These are phyloP conservation scores for Antheraea mylitta DNA, from an alignment of 1,140 invertebrate genomes.

Conservation along the genomic window DNA sequence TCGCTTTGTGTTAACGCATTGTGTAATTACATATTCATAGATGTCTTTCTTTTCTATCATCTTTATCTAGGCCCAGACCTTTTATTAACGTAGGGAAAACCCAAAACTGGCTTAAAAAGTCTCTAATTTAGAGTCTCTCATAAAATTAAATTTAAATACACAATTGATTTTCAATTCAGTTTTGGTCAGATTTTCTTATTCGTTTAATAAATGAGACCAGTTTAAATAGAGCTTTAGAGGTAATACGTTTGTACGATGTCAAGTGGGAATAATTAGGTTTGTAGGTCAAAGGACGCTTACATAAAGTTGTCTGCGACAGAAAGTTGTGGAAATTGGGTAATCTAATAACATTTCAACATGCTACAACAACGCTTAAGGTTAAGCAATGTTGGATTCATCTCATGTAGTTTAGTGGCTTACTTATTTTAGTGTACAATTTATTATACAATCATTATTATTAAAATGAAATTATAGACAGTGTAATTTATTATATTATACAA, in stretches of 20 bases:
- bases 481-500: too few species aligned
- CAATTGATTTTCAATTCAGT: neutral
- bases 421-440: too few species aligned
- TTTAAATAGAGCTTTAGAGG: neutral
- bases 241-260: neutral
- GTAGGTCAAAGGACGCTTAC: slow-evolving; percentile 13
- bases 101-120: too few species aligned
- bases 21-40: too few species aligned
- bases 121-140: neutral
- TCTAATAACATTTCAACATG: neutral
- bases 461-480: too few species aligned
- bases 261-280: neutral
- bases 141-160: neutral
- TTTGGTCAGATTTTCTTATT: neutral
- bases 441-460: too few species aligned
- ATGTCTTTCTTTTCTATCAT: too few species aligned
- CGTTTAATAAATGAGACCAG: neutral
- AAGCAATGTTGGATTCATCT: neutral
- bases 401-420: too few species aligned
- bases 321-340: slow-evolving; percentile 5
- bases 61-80: too few species aligned
- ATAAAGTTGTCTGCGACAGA: neutral
- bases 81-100: too few species aligned
- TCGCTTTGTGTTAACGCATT: too few species aligned
- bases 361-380: neutral